Base-by-base conservation (phyloP, 2,888 invertebrate species). In the Drosophila flavopinicola region DNA sequence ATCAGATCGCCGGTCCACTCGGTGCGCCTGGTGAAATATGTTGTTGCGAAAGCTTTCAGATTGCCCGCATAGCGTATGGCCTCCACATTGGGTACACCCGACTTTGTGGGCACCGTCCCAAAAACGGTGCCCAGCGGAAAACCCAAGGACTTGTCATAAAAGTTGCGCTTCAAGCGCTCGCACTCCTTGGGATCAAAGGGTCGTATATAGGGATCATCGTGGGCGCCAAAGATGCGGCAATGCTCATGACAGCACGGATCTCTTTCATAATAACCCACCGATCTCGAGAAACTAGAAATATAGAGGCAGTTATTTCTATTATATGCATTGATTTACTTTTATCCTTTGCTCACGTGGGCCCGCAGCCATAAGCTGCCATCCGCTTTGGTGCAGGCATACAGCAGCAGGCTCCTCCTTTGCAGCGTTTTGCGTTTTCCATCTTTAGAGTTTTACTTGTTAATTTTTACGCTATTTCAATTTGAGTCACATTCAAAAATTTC, bases 21-120 rank as follows among this genome's bases (percentile, higher is more conserved):
- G 1, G 58, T 75, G 37, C 89, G 88, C 0, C 83, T 82, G 1
- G 88, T 90, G 4, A 89, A 78, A 45, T 88, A 88, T 5, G 87
- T 76, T 15, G 86, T 77, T 0, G 89, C 88, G 60, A 90, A 90
- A 2, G 85, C 90, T 32, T 89, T 79, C 2, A 91, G 52, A 39
- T 78, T 73, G 0, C 80, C 82, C 0, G 88, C 89, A 42, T 66
- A 91, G 0, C 82, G 84, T 41, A 84, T 67, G 0, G 82, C 53
- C 6, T 75, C 59, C 15, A 70, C 23, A 37, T 85, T 78, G 2
- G 63, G 25, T 1, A 42, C 4, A 0, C 66, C 73, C 1, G 42
- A 30, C 23, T 76, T 86, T 6, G 75, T 65, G 2, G 58, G 25
- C 2, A 66, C 29, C 4, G 69, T 66, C 0, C 87, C 86, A 13